phyloP scores from a whole-genome alignment of 1,140 invertebrate genomes.

The Drosophila grimshawi region DNA sequence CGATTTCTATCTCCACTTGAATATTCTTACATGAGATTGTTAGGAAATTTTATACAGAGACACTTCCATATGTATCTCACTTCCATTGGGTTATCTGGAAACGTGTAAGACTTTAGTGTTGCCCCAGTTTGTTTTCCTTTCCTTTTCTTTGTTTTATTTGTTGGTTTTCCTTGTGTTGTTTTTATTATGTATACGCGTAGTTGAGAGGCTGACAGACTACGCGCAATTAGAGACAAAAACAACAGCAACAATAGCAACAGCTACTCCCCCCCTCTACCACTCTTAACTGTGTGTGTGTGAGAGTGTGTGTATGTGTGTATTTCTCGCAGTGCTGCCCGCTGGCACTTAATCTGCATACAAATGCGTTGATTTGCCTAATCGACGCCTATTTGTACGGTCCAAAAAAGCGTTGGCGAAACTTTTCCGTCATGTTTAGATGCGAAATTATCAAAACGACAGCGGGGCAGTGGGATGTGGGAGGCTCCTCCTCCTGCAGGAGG shows the following conservation, averaged over 20 bases:
- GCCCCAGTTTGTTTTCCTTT: constrained; percentile 31
- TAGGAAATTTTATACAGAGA: too few relatives aligned
- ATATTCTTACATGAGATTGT: too few relatives aligned
- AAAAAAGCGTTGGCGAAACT: constrained; percentile 49
- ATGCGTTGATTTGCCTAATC: constrained; percentile 82
- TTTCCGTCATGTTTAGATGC: constrained; percentile 60
- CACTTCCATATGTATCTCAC: too few relatives aligned
- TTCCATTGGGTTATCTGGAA: too few relatives aligned
- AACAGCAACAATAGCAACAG: constrained; percentile 19
- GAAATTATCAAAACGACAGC: constrained; percentile 49
- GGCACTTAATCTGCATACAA: constrained; percentile 82
- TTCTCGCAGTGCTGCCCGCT: constrained; percentile 38
- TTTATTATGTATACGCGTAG: constrained; percentile 70
- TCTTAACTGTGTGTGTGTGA: constrained; percentile 4
- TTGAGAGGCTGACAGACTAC: constrained; percentile 60
- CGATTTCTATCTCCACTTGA: too few relatives aligned
- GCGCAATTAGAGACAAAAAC: constrained; percentile 70
- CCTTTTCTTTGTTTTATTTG: neutral
- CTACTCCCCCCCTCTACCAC: neutral
- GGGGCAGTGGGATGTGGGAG: neutral
- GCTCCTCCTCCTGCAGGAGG: too few relatives aligned
- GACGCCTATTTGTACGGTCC: constrained; percentile 75
- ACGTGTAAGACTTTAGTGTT: constrained; percentile 1
- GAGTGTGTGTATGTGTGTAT: constrained; percentile 2
- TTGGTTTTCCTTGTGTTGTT: neutral